These are phyloP conservation scores for Leuctra nigra DNA, from an alignment of 2,888 invertebrate genomes.

Conservation along the genomic window DNA sequence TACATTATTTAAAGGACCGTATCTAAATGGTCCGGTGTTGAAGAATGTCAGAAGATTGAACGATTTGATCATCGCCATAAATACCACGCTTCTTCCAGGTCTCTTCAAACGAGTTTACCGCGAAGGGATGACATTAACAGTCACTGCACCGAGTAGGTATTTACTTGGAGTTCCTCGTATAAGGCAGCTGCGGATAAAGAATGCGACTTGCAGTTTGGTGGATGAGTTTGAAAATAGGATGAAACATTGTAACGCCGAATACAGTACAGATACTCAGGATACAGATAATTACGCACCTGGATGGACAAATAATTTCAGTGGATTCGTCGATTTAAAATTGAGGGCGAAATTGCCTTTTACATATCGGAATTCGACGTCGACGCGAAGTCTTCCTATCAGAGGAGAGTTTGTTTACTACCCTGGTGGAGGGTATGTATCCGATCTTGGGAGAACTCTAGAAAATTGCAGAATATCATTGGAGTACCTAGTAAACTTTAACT, in stretches of 20 bases:
- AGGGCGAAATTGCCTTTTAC: too few relatives aligned
- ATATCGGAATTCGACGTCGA: too few relatives aligned
- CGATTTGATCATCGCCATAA: constrained; percentile 17
- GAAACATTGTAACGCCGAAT: too few relatives aligned
- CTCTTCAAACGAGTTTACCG: too few relatives aligned
- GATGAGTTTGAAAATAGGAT: too few relatives aligned
- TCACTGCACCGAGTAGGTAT: constrained; percentile 2
- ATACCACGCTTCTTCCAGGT: constrained; percentile 20
- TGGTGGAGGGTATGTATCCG: constrained; percentile 21
- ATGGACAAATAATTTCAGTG: too few relatives aligned
- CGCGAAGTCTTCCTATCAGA: background rate
- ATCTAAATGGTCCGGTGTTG: background rate
- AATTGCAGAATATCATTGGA: constrained; percentile 21
- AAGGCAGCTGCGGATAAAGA: constrained; percentile 23
- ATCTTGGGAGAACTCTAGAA: constrained; percentile 22
- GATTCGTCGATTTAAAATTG: too few relatives aligned
- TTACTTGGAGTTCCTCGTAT: constrained; percentile 22
- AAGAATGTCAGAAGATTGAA: background rate
- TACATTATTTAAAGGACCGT: background rate
- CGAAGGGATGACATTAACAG: constrained; percentile 6
- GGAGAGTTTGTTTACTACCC: constrained; percentile 22
- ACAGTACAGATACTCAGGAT: too few relatives aligned
- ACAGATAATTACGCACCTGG: too few relatives aligned
- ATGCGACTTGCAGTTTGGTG: too few relatives aligned
- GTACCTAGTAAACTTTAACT: constrained; percentile 14